These are phyloP conservation scores for Drosophila sordidapex DNA, from an alignment of 2,888 invertebrate genomes.

Conservation along the genomic window DNA sequence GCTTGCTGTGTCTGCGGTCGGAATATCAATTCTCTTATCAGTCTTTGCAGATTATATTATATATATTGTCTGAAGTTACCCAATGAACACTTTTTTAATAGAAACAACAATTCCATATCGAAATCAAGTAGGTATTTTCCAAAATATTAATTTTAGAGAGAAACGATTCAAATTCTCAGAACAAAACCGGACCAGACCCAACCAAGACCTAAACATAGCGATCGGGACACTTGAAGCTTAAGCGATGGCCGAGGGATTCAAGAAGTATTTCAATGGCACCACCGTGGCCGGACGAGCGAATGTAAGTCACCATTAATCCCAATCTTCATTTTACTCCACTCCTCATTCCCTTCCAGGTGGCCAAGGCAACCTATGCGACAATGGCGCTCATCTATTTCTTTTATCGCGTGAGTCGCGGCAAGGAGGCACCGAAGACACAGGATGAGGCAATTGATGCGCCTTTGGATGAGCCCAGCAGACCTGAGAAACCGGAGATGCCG, in stretches of 20 bases:
- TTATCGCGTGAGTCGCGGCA: constrained; percentile 57
- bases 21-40: constrained; percentile 29
- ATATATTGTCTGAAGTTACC: constrained; percentile 1
- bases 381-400: constrained; percentile 69
- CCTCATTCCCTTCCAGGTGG: constrained; percentile 49
- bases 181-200: constrained; percentile 10
- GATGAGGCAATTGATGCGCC: neutral
- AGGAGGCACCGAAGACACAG: neutral
- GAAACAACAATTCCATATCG: neutral
- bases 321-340: neutral
- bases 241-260: constrained; percentile 58
- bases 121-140: neutral
- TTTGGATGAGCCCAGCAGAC: neutral
- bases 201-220: neutral
- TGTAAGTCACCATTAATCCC: constrained; percentile 28
- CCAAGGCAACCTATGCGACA: constrained; percentile 75
- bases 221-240: constrained; percentile 8
- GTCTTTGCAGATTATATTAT: constrained; percentile 1
- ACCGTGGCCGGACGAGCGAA: constrained; percentile 55
- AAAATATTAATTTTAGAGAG: constrained; percentile 9
- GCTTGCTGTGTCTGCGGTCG: constrained; percentile 2
- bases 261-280: constrained; percentile 55
- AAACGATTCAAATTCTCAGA: neutral
- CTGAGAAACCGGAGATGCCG: neutral
- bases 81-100: neutral